These are phyloP conservation scores for Globia sparganii DNA, from an alignment of 2,888 invertebrate species.

Conservation along the genomic window DNA sequence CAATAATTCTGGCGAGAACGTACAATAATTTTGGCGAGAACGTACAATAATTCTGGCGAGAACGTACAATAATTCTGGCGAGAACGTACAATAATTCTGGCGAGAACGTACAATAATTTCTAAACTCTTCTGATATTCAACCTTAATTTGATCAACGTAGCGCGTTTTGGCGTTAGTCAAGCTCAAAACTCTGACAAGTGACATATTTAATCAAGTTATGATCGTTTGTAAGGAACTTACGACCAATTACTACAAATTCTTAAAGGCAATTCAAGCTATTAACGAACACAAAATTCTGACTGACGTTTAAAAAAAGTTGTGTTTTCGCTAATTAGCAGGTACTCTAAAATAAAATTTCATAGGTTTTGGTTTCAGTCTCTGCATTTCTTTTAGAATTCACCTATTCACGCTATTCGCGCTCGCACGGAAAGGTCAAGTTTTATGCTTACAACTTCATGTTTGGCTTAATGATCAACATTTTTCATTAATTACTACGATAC, in stretches of 20 bases:
- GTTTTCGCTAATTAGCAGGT: slow-evolving; percentile 14
- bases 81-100: too few relatives aligned
- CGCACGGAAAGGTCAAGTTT: slow-evolving; percentile 43
- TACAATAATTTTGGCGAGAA: too few relatives aligned
- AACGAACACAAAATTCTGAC: not conserved
- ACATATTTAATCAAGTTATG: not conserved
- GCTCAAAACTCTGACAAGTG: not conserved
- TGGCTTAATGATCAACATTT: slow-evolving; percentile 40
- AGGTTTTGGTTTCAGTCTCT: slow-evolving; percentile 16
- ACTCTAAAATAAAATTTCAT: slow-evolving; percentile 11
- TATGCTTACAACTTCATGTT: not conserved
- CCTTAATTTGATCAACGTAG: not conserved
- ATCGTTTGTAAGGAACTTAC: not conserved
- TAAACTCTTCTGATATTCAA: too few relatives aligned
- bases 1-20: too few relatives aligned
- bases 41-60: too few relatives aligned
- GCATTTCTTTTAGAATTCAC: slow-evolving; percentile 18
- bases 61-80: too few relatives aligned
- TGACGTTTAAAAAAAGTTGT: not conserved
- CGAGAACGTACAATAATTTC: too few relatives aligned
- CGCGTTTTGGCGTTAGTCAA: not conserved
- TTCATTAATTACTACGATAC: slow-evolving; percentile 36
- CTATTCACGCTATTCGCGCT: slow-evolving; percentile 21
- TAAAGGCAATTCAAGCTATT: not conserved
- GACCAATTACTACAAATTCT: not conserved